A percentile compares a stretch with the other conserved stretches of the same genome.
Evolutionary conservation across 1,140 invertebrate species (phyloP).

Genomic region (Stenopsyche tienmushanensis): DNA sequence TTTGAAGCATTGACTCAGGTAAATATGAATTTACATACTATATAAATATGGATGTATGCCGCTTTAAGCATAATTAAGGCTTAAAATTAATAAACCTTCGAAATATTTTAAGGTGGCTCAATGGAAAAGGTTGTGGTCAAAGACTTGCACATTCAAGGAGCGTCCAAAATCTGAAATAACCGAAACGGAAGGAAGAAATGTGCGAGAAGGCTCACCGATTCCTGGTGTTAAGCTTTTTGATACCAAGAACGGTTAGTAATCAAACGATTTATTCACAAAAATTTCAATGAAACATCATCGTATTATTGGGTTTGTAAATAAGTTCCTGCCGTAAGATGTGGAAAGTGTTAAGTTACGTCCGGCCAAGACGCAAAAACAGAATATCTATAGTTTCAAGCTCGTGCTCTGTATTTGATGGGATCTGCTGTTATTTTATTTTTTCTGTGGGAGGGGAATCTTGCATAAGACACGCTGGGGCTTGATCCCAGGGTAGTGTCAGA

Average conservation of each 20-base stretch:
- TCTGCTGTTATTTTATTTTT: too few species aligned
- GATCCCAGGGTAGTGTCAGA: too few species aligned
- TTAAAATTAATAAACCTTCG: background rate
- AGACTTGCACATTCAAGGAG: slow-evolving; percentile 66
- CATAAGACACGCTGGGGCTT: too few species aligned
- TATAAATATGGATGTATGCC: background rate
- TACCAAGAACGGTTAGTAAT: slow-evolving; percentile 47
- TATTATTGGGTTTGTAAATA: too few species aligned
- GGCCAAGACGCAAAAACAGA: too few species aligned
- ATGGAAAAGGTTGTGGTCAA: slow-evolving; percentile 68
- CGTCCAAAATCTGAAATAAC: slow-evolving; percentile 45
- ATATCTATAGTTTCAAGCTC: too few species aligned
- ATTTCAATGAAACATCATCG: background rate
- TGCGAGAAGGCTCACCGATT: slow-evolving; percentile 61
- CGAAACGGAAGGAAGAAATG: slow-evolving; percentile 46
- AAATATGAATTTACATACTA: background rate
- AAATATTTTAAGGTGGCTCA: slow-evolving; percentile 51
- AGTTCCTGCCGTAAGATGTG: too few species aligned
- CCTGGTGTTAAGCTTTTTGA: slow-evolving; percentile 66
- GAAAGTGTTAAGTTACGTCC: too few species aligned
- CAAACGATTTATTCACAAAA: background rate
- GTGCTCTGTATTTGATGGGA: too few species aligned
- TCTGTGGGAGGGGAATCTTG: too few species aligned
- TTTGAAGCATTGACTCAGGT: slow-evolving; percentile 72
- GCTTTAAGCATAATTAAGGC: background rate